Evolutionary conservation across 2,797 vertebrate species (phyloP), one percentile per base, ranked within the genome.

Genomic region (Craterocephalus amniculus): DNA sequence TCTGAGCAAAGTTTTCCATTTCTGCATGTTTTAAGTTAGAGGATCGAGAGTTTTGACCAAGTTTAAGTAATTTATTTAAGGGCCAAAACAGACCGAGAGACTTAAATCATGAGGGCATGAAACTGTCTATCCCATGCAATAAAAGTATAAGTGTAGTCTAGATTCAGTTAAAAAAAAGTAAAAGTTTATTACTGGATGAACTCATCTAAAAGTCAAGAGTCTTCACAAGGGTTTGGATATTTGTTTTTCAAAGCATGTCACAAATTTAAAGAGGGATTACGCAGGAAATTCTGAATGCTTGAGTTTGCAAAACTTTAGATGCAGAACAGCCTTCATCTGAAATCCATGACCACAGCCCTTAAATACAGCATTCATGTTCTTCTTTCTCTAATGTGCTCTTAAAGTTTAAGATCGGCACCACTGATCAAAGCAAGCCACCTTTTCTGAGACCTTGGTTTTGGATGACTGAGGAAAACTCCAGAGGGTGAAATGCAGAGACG

Each of bases 391-490:
- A 10, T 31, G 60, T 64, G 63, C 63, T 61, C 36, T 38, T 3
- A 38, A 38, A 38, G 14, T 38, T 38, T 38, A 38, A 38, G 36
- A 38, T 38, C 36, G 45, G 67, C 45, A 40, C 26, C 48, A 38
- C 48, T 22, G 62, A 56, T 91, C 90, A 92, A 91, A 93, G 80
- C 63, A 67, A 58, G 61, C 74, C 72, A 76, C 79, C 73, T 72
- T 83, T 57, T 63, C 67, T 9, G 38, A 74, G 59, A 43, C 71
- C 72, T 36, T 49, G 4, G 65, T 82, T 79, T 64, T 79, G 65
- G 45, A 43, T 65, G 70, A 79, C 81, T 52, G 58, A 78, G 71
- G 59, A 78, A 79, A 63, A 68, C 71, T 87, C 77, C 78, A 64
- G 56, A 71, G 80, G 73, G 75, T 60, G 61, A 72, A 74, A 70